Evolutionary conservation across 2,888 invertebrate species (phyloP).

Genomic region (Lasiommata megera): DNA sequence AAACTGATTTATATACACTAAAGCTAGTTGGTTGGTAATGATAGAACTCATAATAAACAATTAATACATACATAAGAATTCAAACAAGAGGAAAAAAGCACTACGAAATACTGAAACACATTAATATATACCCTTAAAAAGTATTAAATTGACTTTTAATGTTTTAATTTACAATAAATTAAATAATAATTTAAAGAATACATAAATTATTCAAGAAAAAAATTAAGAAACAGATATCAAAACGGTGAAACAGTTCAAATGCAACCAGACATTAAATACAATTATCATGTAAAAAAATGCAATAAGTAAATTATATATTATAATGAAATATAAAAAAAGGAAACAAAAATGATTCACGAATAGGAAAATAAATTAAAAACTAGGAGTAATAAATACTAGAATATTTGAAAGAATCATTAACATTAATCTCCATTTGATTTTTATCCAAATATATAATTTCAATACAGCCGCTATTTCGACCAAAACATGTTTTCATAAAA

Average conservation of each 20-base stretch:
- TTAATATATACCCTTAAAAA: not conserved
- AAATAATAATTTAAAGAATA: slow-evolving; percentile 12
- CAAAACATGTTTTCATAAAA: slow-evolving; percentile 10
- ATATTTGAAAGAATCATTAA: not conserved
- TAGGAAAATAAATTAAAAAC: not conserved
- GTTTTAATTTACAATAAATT: slow-evolving; percentile 11
- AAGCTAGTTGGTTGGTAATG: slow-evolving; percentile 46
- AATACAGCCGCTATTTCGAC: not conserved
- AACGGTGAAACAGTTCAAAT: slow-evolving; percentile 31
- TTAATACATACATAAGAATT: slow-evolving; percentile 30
- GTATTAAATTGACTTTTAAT: slow-evolving; percentile 1
- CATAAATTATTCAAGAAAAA: slow-evolving; percentile 15
- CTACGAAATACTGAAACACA: slow-evolving; percentile 9
- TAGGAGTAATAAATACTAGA: slow-evolving; percentile 1
- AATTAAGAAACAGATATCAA: slow-evolving; percentile 19
- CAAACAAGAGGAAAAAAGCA: slow-evolving; percentile 16
- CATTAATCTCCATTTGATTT: not conserved
- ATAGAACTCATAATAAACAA: slow-evolving; percentile 30
- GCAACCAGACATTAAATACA: slow-evolving; percentile 25
- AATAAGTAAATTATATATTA: slow-evolving; percentile 23
- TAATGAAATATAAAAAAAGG: slow-evolving; percentile 5
- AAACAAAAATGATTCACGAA: not conserved
- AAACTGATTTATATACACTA: slow-evolving; percentile 70
- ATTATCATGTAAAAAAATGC: slow-evolving; percentile 32
- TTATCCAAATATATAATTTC: not conserved